Evolutionary conservation across 2,113 vertebrate species (phyloP), one percentile per base, ranked within the genome.

Genomic region (Pangasianodon hypophthalmus): DNA sequence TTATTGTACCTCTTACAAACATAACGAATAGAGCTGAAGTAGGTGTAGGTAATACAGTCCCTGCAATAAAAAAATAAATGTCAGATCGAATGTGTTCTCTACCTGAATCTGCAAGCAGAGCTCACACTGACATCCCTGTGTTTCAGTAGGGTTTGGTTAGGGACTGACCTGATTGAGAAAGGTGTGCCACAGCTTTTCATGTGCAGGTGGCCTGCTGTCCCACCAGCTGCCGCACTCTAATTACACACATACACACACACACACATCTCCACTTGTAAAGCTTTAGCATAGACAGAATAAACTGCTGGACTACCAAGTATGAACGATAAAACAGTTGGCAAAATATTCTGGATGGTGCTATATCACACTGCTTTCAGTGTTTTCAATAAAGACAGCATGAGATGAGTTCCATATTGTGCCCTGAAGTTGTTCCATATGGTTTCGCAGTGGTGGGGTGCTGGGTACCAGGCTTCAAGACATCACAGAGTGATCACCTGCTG

Each of bases 341-440:
- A 69, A 60, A 50, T 37, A 58, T 29, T 62, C 69, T 19, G 54
- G 41, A 11, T 60, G 52, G 0, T 7, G 10, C n/a, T 29, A 60
- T 86, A 60, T 86, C 62, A 87, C 11, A 16, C 67, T 24, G 60
- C 48, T 54, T 87, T 87, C 58, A 24, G 37, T 44, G 73, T 71
- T 69, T 91, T 91, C 91, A 90, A 93, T 92, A 92, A 91, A 37
- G 37, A 37, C 37, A 37, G 37, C 87, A 88, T 90, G 90, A 90
- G 90, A 91, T 90, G 87, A 88, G 69, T 90, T 91, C 32, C 44
- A 13, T 32, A 37, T 37, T 37, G 37, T 37, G 37, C 37, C 37
- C 37, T 37, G 37, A 37, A 37, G 37, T 37, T 37, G 37, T 92
- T 92, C 91, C 94, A 93, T 94, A 93, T 93, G 93, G 88, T 90